Conservation (phyloP, 1,140 invertebrate genomes). For the Pomacea maculata region DNA sequence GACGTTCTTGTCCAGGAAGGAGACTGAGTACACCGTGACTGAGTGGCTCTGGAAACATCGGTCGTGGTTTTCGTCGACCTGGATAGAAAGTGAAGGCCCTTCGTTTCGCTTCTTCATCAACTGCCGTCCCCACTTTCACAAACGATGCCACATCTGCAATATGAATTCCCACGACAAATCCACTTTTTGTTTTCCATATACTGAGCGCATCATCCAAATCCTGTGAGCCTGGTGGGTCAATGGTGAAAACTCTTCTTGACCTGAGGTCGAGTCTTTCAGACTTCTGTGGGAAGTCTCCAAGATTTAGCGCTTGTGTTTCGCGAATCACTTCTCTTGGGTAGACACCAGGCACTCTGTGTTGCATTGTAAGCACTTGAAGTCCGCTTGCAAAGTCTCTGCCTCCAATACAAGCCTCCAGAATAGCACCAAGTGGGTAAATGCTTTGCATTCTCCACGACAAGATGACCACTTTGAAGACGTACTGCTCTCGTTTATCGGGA, state of each 20-base stretch:
- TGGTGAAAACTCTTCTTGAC: slow-evolving; percentile 80
- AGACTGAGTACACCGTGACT: slow-evolving; percentile 63
- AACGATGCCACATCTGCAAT: slow-evolving; percentile 61
- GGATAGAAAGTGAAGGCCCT: slow-evolving; percentile 59
- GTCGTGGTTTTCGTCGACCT: slow-evolving; percentile 48
- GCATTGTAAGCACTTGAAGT: slow-evolving; percentile 29
- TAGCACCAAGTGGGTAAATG: slow-evolving; percentile 38
- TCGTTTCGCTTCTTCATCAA: slow-evolving; percentile 56
- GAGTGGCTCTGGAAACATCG: slow-evolving; percentile 64
- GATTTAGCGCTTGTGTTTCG: background rate
- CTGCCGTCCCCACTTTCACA: slow-evolving; percentile 39
- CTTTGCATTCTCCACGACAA: slow-evolving; percentile 32
- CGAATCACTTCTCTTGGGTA: slow-evolving; percentile 29
- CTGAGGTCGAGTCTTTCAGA: slow-evolving; percentile 79
- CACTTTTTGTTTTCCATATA: slow-evolving; percentile 37
- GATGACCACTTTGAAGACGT: slow-evolving; percentile 43
- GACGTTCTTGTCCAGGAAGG: slow-evolving; percentile 51
- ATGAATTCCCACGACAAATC: slow-evolving; percentile 50
- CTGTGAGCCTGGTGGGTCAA: slow-evolving; percentile 96
- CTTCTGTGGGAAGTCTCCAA: slow-evolving; percentile 62
- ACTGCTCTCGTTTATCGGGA: slow-evolving; percentile 20
- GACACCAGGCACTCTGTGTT: slow-evolving; percentile 29
- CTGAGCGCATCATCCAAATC: slow-evolving; percentile 99
- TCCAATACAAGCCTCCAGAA: slow-evolving; percentile 27
- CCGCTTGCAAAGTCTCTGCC: slow-evolving; percentile 28